Evolutionary conservation across 2,888 invertebrate genomes (phyloP).

Genomic region (Xestia ashworthii): DNA sequence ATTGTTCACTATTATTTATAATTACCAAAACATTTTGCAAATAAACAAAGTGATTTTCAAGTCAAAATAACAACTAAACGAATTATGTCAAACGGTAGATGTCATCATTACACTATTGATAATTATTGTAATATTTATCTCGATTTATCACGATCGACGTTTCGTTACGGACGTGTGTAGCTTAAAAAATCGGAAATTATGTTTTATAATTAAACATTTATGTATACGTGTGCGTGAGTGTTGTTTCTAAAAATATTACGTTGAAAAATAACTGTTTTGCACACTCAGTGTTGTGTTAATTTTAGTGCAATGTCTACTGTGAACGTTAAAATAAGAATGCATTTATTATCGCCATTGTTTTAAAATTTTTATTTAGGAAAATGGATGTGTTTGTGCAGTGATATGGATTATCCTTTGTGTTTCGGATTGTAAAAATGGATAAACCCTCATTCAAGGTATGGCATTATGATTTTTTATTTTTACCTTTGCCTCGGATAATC

Average conservation of each 20-base stretch:
- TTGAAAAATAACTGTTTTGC: constrained; percentile 74
- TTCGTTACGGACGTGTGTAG: constrained; percentile 64
- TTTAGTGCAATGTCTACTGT: constrained; percentile 82
- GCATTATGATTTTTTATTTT: constrained; percentile 52
- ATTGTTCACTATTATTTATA: constrained; percentile 75
- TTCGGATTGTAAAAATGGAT: constrained; percentile 84
- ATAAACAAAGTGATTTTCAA: constrained; percentile 45
- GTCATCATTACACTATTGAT: constrained; percentile 58
- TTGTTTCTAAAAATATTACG: constrained; percentile 76
- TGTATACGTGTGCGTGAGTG: constrained; percentile 55
- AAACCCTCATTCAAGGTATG: constrained; percentile 87
- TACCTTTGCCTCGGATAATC: constrained; percentile 22
- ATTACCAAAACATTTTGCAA: constrained; percentile 66
- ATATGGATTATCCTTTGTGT: constrained; percentile 75
- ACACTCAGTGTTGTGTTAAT: constrained; percentile 73
- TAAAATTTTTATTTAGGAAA: constrained; percentile 68
- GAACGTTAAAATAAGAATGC: constrained; percentile 79
- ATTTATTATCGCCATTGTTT: constrained; percentile 74
- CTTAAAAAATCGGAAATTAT: constrained; percentile 58
- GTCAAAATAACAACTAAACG: constrained; percentile 32
- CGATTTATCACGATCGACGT: constrained; percentile 59
- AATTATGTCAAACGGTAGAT: constrained; percentile 47
- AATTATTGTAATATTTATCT: constrained; percentile 64
- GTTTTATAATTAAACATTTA: constrained; percentile 51
- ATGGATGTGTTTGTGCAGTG: constrained; percentile 75